phyloP scores from a whole-genome alignment of 2,888 invertebrate genomes.

The Parapristionchus giblindavisi region DNA sequence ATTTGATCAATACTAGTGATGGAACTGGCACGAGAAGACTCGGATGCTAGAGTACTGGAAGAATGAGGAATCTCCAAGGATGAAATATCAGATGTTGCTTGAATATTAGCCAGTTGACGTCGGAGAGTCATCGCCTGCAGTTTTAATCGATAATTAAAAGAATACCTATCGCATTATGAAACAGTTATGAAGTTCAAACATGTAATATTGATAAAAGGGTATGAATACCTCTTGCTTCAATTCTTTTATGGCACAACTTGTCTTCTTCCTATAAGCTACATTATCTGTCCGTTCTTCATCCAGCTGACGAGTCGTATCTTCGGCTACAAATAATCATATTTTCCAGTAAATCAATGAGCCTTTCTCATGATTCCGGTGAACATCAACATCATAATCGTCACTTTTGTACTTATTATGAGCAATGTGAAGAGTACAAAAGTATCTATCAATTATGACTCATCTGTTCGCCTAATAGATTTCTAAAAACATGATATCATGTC shows the following conservation, averaged over 20 bases:
- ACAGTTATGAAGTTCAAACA: no score
- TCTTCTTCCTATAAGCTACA: conserved; percentile 38
- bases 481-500: no score
- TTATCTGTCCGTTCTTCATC: conserved; percentile 35
- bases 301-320: conserved; percentile 8
- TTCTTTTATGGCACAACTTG: conserved; percentile 28
- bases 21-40: conserved; percentile 50
- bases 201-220: no score
- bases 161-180: no score
- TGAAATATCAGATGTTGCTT: conserved; percentile 36
- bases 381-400: no score
- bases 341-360: no score
- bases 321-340: conserved; percentile 18
- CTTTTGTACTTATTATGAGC: neutral
- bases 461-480: no score
- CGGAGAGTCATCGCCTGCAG: conserved; percentile 39
- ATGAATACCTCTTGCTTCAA: conserved; percentile 34
- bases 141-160: neutral
- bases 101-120: conserved; percentile 36
- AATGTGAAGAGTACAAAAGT: neutral
- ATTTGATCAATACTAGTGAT: conserved; percentile 54
- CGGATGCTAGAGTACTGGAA: conserved; percentile 40
- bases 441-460: neutral
- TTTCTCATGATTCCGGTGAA: no score
- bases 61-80: conserved; percentile 30